Evolutionary conservation across 2,888 invertebrate species (phyloP).

Genomic region (Nipponacmea schrenckii): DNA sequence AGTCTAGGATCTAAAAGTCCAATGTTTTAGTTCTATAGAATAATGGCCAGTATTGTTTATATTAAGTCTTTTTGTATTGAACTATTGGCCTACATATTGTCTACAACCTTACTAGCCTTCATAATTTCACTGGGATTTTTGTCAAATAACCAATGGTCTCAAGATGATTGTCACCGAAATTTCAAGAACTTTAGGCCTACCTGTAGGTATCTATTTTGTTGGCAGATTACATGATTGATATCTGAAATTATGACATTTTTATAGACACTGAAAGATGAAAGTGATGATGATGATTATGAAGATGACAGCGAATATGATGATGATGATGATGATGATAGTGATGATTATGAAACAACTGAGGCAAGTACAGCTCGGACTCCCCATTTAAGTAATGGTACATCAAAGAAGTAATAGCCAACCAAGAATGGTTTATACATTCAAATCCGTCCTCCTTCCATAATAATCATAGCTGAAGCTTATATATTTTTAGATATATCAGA

Average conservation of each 20-base stretch:
- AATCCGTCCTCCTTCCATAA: neutral
- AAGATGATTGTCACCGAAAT: no score
- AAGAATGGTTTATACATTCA: neutral
- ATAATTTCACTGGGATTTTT: no score
- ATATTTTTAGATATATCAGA: neutral
- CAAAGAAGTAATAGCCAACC: constrained; percentile 11
- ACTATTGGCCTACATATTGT: no score
- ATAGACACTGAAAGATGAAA: constrained; percentile 35
- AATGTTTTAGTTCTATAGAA: no score
- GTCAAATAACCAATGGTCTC: no score
- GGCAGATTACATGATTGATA: neutral
- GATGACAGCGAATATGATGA: constrained; percentile 42
- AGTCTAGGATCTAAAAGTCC: no score
- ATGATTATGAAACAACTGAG: constrained; percentile 37
- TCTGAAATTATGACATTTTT: constrained; percentile 1
- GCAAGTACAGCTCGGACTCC: constrained; percentile 31
- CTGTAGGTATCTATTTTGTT: no score
- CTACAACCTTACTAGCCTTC: no score
- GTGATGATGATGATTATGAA: constrained; percentile 39
- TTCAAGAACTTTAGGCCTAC: no score
- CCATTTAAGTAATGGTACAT: neutral
- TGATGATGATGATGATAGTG: constrained; percentile 39
- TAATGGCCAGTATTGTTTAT: no score
- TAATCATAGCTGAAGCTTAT: neutral
- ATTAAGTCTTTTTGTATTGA: no score